These are phyloP conservation scores for Lithophane ornitopus DNA, from an alignment of 2,888 invertebrate species.

Conservation along the genomic window DNA sequence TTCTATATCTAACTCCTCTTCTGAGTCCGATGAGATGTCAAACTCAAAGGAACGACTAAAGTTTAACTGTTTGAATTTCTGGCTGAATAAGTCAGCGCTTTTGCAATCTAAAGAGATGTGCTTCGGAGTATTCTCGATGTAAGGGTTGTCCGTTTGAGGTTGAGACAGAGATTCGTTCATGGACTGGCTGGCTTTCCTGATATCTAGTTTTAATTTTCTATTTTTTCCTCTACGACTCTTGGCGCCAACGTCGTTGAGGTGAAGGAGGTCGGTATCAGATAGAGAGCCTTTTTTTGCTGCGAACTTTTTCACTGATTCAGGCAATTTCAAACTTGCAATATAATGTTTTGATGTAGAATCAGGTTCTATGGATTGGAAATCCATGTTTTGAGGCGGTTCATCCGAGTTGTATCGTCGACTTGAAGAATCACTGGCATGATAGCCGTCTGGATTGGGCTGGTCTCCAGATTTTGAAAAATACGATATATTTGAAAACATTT, in stretches of 20 bases:
- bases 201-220: constrained; percentile 82
- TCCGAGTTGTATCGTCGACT: constrained; percentile 61
- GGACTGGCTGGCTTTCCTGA: constrained; percentile 81
- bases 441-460: constrained; percentile 40
- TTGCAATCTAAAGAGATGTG: constrained; percentile 80
- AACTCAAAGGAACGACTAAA: constrained; percentile 83
- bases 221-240: constrained; percentile 72
- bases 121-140: constrained; percentile 85
- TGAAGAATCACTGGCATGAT: constrained; percentile 26
- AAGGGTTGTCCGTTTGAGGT: constrained; percentile 63
- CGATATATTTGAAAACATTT: constrained; percentile 86
- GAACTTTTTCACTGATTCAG: constrained; percentile 77
- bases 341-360: constrained; percentile 81
- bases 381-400: constrained; percentile 65
- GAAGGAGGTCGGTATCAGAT: constrained; percentile 84
- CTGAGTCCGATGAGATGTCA: constrained; percentile 78
- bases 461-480: constrained; percentile 85
- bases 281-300: constrained; percentile 79
- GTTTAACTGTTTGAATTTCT: constrained; percentile 79
- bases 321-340: constrained; percentile 73
- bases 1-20: constrained; percentile 79
- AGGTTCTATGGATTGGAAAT: constrained; percentile 77
- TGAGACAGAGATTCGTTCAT: constrained; percentile 72
- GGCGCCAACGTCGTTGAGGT: constrained; percentile 61
- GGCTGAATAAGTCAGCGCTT: constrained; percentile 79